Base-by-base conservation (phyloP, 2,113 vertebrate species). In the Semnopithecus entellus region DNA sequence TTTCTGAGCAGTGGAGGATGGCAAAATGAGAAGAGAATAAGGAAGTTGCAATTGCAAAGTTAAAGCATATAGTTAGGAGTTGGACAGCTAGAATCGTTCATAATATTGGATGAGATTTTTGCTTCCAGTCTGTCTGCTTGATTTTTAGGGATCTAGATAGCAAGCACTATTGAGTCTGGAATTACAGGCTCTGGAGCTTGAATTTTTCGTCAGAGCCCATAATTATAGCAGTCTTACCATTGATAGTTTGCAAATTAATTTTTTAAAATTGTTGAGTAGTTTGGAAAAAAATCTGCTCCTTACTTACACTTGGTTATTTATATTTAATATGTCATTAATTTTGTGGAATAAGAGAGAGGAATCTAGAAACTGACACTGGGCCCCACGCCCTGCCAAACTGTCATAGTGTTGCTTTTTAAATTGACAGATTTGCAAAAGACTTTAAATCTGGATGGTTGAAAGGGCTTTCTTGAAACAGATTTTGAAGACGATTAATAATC, bases 231-330 rank as follows among this genome's bases (percentile, higher is more conserved):
- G 45, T 94, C 14, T 22, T 84, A 79, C 45, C 12, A 91, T 48
- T 95, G 84, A 59, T 11, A 35, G 14, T 79, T 86, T 18, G 70
- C 52, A 89, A 43, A 61, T 70, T 89, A 85, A 78, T 68, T 90
- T 48, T 89, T 96, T 95, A 90, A 35, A 82, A 80, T 90, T 94
- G 48, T 94, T 55, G 79, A 23, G 45, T 96, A 11, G 70, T 90
- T 90, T 83, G 43, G 48, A 92, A 94, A 35, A 35, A 84, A 23
- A 72, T 76, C 68, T 92, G 45, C 4, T 88, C 18, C 83, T 38
- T 68, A 40, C 18, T 87, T 50, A 78, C 16, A 68, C 2, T 81
- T 95, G 40, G 57, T 94, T 90, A 52, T 94, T 85, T 89, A 32
- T 85, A 17, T 91, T 93, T 93, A 52, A 18, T 1, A 6, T 80